These are phyloP conservation scores for Pristionchus arcanus DNA, from an alignment of 2,888 invertebrate species.

Conservation along the genomic window DNA sequence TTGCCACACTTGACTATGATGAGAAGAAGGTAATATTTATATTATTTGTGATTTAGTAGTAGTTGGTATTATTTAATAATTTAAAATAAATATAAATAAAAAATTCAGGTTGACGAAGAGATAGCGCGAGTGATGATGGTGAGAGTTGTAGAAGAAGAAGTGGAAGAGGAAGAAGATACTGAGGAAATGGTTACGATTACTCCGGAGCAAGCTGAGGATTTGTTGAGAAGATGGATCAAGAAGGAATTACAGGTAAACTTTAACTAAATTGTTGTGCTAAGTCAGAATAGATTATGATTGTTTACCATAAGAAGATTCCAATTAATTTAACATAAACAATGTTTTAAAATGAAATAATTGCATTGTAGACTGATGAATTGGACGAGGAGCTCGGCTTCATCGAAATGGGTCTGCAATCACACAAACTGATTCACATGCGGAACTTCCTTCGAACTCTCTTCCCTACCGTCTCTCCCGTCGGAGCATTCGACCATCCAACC, in stretches of 20 bases:
- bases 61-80: not conserved
- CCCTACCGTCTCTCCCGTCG: slow-evolving; percentile 61
- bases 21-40: not conserved
- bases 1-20: not conserved
- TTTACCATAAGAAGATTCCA: no score
- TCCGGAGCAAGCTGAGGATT: not conserved
- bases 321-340: no score
- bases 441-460: slow-evolving; percentile 63
- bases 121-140: not conserved
- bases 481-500: slow-evolving; percentile 65
- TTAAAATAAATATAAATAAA: not conserved
- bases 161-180: not conserved
- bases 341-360: no score
- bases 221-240: slow-evolving; percentile 47
- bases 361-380: slow-evolving; percentile 64
- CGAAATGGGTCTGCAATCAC: slow-evolving; percentile 67
- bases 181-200: not conserved
- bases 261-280: no score
- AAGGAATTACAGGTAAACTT: not conserved
- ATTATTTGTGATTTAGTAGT: no score
- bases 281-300: no score
- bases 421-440: slow-evolving; percentile 64
- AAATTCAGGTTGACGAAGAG: not conserved
- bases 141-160: not conserved
- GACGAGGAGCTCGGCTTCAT: slow-evolving; percentile 67